phyloP scores from a whole-genome alignment of 2,888 invertebrate species.

The Apotomis turbidana region DNA sequence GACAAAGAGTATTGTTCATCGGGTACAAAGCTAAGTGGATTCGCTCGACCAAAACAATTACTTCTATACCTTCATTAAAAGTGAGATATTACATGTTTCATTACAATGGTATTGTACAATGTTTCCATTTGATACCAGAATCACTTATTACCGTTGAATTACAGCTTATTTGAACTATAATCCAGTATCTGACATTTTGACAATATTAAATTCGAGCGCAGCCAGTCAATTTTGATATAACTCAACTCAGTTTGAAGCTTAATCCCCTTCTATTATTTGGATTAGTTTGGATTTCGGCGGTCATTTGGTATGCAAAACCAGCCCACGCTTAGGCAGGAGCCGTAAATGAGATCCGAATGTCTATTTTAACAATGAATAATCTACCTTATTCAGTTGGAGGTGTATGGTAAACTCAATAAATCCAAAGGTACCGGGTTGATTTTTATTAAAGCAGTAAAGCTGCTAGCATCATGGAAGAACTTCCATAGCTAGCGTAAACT shows the following conservation, averaged over 20 bases:
- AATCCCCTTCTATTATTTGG: conserved; percentile 50
- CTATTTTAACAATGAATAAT: conserved; percentile 15
- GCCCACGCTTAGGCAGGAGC: conserved; percentile 41
- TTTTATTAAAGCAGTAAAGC: too few species aligned
- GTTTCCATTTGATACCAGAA: neutral
- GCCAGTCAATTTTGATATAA: neutral
- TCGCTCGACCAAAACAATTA: too few species aligned
- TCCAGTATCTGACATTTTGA: neutral
- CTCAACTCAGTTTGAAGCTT: neutral
- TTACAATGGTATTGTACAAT: too few species aligned
- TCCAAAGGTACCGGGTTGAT: too few species aligned
- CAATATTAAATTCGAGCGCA: neutral
- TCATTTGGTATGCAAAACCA: conserved; percentile 54
- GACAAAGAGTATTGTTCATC: too few species aligned
- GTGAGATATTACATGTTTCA: too few species aligned
- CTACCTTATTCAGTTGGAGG: neutral
- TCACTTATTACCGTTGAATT: neutral
- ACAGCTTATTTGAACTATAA: neutral
- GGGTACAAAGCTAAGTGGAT: too few species aligned
- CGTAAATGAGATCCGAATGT: conserved; percentile 34
- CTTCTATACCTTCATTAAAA: too few species aligned
- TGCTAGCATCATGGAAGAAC: too few species aligned
- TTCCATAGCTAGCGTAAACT: too few species aligned
- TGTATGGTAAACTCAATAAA: neutral
- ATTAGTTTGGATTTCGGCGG: conserved; percentile 48